Conservation (phyloP, 2,113 vertebrate genomes). For the Campylomormyrus numenius region DNA sequence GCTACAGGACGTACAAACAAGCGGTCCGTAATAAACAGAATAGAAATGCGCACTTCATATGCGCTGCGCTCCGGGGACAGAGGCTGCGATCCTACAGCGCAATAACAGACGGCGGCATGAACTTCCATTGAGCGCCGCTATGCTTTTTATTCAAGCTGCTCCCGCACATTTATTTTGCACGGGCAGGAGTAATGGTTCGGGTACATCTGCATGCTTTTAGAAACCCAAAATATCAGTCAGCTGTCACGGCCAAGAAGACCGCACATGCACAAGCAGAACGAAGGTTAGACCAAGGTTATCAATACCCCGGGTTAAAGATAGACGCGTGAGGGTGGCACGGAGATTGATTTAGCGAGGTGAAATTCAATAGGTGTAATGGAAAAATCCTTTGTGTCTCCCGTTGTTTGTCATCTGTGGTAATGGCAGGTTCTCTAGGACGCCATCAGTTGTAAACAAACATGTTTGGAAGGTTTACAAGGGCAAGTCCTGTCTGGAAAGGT, state of each 20-base stretch:
- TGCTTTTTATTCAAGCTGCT: neutral
- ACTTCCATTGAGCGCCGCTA: neutral
- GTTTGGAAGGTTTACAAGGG: neutral
- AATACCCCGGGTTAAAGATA: neutral
- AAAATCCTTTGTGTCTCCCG: neutral
- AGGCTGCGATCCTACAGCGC: neutral
- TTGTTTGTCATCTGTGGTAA: conserved; percentile 6
- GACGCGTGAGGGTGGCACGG: neutral
- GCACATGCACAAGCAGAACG: neutral
- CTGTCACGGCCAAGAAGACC: neutral
- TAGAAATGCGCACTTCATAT: neutral
- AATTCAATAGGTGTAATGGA: neutral
- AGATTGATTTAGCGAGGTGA: neutral
- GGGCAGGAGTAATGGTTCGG: neutral
- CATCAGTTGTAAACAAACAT: conserved; percentile 1
- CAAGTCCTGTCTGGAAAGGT: neutral
- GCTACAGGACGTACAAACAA: neutral
- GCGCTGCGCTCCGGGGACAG: neutral
- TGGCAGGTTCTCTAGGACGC: neutral
- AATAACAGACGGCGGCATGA: neutral
- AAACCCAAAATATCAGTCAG: neutral
- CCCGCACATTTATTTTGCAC: neutral
- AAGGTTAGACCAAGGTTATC: conserved; percentile 10
- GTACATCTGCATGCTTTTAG: neutral
- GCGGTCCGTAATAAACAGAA: neutral